These are phyloP conservation scores for Hemistola chrysoprasaria DNA, from an alignment of 2,888 invertebrate species.

Conservation along the genomic window DNA sequence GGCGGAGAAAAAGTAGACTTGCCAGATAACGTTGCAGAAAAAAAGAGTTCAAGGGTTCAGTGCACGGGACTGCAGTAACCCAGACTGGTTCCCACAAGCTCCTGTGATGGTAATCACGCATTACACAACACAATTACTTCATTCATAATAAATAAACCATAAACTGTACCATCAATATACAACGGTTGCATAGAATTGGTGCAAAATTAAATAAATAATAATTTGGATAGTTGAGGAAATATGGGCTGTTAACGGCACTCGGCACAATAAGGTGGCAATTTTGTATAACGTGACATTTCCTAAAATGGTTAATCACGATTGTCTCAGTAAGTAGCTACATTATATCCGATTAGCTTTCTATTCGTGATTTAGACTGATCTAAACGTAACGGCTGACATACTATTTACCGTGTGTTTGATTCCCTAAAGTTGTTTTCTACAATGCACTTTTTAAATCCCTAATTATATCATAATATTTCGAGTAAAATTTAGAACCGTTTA, in stretches of 20 bases:
- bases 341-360: constrained; percentile 28
- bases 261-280: constrained; percentile 33
- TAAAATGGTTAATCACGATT: constrained; percentile 32
- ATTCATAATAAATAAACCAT: constrained; percentile 27
- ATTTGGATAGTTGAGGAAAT: constrained; percentile 30
- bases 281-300: constrained; percentile 30
- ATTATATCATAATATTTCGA: too few species aligned
- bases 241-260: constrained; percentile 28
- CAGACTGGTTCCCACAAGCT: constrained; percentile 58
- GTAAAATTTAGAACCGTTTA: too few species aligned
- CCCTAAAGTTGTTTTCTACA: too few species aligned
- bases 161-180: constrained; percentile 7
- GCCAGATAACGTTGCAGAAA: constrained; percentile 53
- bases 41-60: constrained; percentile 67
- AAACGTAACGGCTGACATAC: constrained; percentile 10
- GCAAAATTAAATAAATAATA: constrained; percentile 26
- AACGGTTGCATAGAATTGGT: constrained; percentile 9
- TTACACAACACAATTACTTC: constrained; percentile 57
- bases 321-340: constrained; percentile 30
- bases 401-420: too few species aligned
- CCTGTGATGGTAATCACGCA: constrained; percentile 52
- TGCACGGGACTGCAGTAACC: constrained; percentile 49
- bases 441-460: too few species aligned
- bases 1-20: constrained; percentile 48
- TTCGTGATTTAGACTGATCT: constrained; percentile 19